Evolutionary conservation across 2,797 vertebrate genomes (phyloP).

Genomic region (Glyptemys insculpta): DNA sequence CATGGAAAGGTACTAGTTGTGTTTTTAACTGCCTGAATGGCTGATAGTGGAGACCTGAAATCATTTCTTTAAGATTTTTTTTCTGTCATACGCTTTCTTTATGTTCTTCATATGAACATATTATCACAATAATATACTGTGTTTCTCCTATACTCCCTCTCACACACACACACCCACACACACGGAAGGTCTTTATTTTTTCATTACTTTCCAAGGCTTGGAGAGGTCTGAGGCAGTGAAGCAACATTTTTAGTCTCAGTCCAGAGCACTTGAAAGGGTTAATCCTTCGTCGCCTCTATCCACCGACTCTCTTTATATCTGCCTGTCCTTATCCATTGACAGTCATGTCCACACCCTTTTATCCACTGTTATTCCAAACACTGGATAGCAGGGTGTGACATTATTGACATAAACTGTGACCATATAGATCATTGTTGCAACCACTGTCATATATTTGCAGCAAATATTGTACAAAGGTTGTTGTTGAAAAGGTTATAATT

Average conservation of each 20-base stretch:
- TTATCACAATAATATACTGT: neutral
- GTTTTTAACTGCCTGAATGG: neutral
- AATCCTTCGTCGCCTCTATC: neutral
- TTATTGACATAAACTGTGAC: too few relatives aligned
- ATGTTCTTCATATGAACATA: neutral
- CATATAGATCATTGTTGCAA: too few relatives aligned
- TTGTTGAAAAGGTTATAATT: too few relatives aligned
- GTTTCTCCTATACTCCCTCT: neutral
- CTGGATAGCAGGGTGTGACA: neutral
- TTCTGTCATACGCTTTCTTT: neutral
- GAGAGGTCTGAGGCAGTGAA: neutral
- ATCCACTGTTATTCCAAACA: neutral
- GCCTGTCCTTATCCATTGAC: neutral
- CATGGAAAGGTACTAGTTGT: neutral
- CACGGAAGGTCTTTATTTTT: neutral
- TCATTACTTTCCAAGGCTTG: neutral
- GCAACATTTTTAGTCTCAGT: neutral
- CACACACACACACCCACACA: too few relatives aligned
- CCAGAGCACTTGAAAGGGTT: neutral
- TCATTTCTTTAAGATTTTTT: neutral
- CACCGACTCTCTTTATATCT: neutral
- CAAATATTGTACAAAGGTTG: too few relatives aligned
- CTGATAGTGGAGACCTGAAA: neutral
- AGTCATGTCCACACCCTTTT: neutral
- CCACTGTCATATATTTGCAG: too few relatives aligned